Evolutionary conservation across 2,113 vertebrate species (phyloP).

Genomic region (Sialia sialis): DNA sequence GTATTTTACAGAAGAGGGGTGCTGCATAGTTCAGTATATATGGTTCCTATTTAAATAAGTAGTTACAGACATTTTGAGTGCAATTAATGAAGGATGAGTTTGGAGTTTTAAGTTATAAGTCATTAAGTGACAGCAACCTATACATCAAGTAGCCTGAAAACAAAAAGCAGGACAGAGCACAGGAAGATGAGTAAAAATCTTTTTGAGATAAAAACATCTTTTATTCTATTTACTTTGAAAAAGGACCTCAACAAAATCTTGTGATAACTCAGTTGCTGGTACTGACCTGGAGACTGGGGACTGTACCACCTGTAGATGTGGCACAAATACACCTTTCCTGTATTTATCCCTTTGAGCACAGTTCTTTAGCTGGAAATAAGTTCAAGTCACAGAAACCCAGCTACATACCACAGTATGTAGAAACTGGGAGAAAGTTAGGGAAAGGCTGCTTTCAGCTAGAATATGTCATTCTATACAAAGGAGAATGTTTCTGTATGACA

Average conservation of each 20-base stretch:
- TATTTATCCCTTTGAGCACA: neutral
- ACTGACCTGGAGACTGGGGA: neutral
- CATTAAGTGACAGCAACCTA: neutral
- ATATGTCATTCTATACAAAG: accelerated
- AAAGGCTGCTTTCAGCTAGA: neutral
- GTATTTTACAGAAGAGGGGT: neutral
- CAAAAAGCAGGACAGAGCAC: neutral
- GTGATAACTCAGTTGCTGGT: neutral
- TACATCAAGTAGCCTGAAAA: neutral
- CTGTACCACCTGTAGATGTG: neutral
- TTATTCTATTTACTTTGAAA: neutral
- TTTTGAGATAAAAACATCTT: neutral
- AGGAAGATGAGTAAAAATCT: neutral
- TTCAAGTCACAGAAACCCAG: neutral
- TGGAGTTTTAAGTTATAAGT: accelerated
- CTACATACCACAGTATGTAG: accelerated
- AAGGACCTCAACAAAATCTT: neutral
- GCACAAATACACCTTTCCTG: neutral
- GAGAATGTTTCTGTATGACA: neutral
- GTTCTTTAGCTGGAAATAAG: neutral
- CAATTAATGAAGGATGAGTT: neutral
- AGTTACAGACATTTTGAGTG: neutral
- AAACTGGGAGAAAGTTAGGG: neutral
- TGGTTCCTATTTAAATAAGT: neutral
- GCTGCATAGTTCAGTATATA: neutral